These are phyloP conservation scores for Sebastiscus albofasciatus DNA, from an alignment of 2,797 vertebrate genomes.

Conservation along the genomic window DNA sequence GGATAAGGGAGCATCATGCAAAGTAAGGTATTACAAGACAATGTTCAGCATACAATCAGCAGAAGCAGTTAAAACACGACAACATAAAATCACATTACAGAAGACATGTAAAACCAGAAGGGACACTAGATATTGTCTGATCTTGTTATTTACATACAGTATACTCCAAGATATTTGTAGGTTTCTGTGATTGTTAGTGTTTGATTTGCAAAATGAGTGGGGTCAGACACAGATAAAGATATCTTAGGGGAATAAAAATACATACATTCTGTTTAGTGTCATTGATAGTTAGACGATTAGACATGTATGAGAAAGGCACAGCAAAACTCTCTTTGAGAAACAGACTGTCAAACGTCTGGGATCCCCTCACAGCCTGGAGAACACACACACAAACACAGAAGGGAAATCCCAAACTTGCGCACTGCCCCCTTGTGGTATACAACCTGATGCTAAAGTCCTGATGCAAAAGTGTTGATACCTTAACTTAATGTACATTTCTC, in stretches of 20 bases:
- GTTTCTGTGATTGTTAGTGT: not conserved
- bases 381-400: not conserved
- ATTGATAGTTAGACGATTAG: no score
- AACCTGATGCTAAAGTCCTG: not conserved
- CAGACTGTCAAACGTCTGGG: constrained; percentile 38
- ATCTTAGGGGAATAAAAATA: not conserved
- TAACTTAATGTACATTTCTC: not conserved
- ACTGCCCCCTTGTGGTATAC: constrained; percentile 59
- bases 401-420: constrained; percentile 8
- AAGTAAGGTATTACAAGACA: not conserved
- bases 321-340: not conserved
- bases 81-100: no score
- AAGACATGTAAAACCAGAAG: no score
- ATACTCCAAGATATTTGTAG: not conserved
- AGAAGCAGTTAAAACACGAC: no score
- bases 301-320: not conserved
- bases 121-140: not conserved
- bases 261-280: fast-evolving
- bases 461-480: not conserved
- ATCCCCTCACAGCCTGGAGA: constrained; percentile 15
- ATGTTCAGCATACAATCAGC: not conserved
- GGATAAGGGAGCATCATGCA: no score
- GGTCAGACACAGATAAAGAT: not conserved
- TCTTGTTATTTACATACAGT: not conserved
- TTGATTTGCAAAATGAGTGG: not conserved